Conservation (phyloP, 2,888 invertebrate genomes). For the Quadroppia sp. region DNA sequence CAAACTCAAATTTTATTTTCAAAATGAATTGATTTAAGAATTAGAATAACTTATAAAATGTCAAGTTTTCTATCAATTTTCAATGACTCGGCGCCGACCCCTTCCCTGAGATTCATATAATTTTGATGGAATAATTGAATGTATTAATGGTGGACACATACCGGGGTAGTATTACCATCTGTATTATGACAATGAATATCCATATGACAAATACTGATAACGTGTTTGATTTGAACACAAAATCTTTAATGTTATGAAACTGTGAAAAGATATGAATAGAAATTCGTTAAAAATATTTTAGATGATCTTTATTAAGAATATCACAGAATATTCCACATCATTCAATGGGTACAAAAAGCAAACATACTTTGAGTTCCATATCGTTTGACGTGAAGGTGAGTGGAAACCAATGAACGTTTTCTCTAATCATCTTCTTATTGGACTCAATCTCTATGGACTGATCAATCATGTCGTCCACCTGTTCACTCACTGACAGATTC, state of each 20-base stretch:
- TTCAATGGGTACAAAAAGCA: too few species aligned
- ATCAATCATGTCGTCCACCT: conserved; percentile 75
- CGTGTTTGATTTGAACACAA: conserved; percentile 91
- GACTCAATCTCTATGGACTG: conserved; percentile 82
- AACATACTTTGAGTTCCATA: conserved; percentile 69
- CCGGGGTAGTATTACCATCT: conserved; percentile 58
- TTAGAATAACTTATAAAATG: too few species aligned
- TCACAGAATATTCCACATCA: too few species aligned
- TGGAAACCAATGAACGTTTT: conserved; percentile 81
- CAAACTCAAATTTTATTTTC: too few species aligned
- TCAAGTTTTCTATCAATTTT: too few species aligned
- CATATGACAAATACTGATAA: conserved; percentile 86
- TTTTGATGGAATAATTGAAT: background rate
- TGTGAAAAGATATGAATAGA: conserved; percentile 49
- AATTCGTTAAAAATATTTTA: background rate
- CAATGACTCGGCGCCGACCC: too few species aligned
- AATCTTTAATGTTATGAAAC: conserved; percentile 80
- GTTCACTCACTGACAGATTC: conserved; percentile 52
- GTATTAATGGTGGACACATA: conserved; percentile 53
- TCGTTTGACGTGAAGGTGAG: conserved; percentile 75
- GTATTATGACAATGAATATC: conserved; percentile 65
- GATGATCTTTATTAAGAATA: too few species aligned
- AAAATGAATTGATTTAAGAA: too few species aligned
- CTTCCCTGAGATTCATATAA: too few species aligned
- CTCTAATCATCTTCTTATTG: conserved; percentile 77